A percentile compares a stretch with the other conserved stretches of the same genome.
These are phyloP conservation scores for Drosophila athabasca DNA, from an alignment of 1,140 invertebrate genomes.

Conservation along the genomic window DNA sequence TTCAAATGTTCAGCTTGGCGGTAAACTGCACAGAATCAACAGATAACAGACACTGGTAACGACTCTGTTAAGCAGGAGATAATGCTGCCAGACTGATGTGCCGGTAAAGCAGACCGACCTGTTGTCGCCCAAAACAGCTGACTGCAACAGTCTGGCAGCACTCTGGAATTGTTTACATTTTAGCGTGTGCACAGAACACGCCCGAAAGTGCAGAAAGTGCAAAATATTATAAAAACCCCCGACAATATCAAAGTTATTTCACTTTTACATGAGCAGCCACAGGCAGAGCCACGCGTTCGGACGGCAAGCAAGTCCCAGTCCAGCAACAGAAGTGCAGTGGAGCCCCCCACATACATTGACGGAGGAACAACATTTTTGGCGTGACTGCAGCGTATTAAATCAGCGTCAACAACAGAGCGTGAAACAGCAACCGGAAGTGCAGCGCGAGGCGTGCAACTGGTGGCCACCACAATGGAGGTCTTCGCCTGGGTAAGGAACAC, in stretches of 20 bases:
- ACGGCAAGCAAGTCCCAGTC: conserved; percentile 22
- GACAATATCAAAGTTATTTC: conserved; percentile 74
- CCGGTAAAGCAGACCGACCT: neutral
- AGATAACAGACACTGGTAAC: too few relatives aligned
- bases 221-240: conserved; percentile 17
- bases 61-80: too few relatives aligned
- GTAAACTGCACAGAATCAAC: too few relatives aligned
- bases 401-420: conserved; percentile 54
- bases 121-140: conserved; percentile 14
- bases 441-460: conserved; percentile 63
- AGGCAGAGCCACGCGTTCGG: conserved; percentile 35
- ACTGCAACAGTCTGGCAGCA: neutral
- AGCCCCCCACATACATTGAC: neutral
- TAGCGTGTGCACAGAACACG: conserved; percentile 5
- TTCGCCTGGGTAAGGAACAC: conserved; percentile 64
- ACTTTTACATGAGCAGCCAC: conserved; percentile 73
- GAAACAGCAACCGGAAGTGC: conserved; percentile 74
- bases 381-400: conserved; percentile 77
- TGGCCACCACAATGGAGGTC: conserved; percentile 60
- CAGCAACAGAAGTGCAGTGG: conserved; percentile 6
- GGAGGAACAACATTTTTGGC: conserved; percentile 46
- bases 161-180: conserved; percentile 32
- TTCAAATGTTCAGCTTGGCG: too few relatives aligned
- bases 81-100: neutral
- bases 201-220: neutral